These are phyloP conservation scores for Parasteatoda lunata DNA, from an alignment of 2,888 invertebrate genomes.

Conservation along the genomic window DNA sequence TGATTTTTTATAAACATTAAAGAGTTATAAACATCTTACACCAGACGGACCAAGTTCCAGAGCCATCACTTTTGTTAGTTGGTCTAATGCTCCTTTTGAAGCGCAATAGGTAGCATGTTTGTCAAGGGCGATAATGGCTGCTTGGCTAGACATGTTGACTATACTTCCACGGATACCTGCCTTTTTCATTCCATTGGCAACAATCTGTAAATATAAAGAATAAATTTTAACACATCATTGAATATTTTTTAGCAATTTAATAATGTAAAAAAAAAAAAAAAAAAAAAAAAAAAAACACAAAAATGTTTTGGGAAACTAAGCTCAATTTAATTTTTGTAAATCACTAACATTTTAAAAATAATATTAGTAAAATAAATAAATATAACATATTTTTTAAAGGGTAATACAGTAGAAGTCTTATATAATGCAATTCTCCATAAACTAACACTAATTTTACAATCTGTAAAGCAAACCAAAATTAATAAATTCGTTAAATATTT, in stretches of 20 bases:
- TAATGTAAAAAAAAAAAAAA: not conserved
- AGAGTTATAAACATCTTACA: conserved; percentile 70
- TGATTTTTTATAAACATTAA: too few species aligned
- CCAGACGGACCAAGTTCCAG: conserved; percentile 85
- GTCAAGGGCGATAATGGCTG: conserved; percentile 79
- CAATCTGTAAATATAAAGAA: conserved; percentile 77
- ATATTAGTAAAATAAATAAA: too few species aligned
- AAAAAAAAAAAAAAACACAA: too few species aligned
- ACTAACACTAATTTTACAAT: too few species aligned
- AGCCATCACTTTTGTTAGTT: conserved; percentile 87
- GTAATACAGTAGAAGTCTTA: too few species aligned
- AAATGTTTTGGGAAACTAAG: too few species aligned
- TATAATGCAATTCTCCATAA: too few species aligned
- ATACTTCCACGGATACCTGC: conserved; percentile 84
- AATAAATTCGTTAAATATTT: too few species aligned
- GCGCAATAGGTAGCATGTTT: conserved; percentile 89
- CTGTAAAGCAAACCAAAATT: too few species aligned
- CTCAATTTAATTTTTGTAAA: too few species aligned
- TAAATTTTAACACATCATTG: not conserved
- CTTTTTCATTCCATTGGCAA: conserved; percentile 83
- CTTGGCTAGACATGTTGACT: conserved; percentile 93
- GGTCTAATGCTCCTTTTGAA: conserved; percentile 91
- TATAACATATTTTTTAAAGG: too few species aligned
- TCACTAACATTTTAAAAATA: too few species aligned
- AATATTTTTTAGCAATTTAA: not conserved